Evolutionary conservation across 1,140 invertebrate species (phyloP).

Genomic region (Caenorhabditis brenneri): DNA sequence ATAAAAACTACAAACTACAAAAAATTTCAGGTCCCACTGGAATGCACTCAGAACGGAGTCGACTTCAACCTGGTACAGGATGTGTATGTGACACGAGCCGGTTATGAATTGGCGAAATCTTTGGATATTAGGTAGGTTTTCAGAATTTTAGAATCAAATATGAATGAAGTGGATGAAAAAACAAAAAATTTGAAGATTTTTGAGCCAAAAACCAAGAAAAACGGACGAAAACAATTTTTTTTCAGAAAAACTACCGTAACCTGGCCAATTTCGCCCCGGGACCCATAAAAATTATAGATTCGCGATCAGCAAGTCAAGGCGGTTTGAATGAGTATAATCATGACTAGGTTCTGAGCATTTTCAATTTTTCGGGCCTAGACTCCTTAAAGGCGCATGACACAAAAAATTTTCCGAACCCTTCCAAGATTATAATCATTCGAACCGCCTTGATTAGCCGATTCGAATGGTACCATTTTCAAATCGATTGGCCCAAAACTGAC

Average conservation of each 20-base stretch:
- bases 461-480: too few species aligned
- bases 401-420: background rate
- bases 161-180: background rate
- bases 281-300: background rate
- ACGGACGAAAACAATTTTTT: conserved; percentile 57
- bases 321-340: conserved; percentile 53
- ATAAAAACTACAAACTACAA: background rate
- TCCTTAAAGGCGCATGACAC: too few species aligned
- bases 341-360: background rate
- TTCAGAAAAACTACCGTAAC: background rate
- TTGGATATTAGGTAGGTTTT: conserved; percentile 60
- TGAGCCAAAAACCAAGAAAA: background rate
- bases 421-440: too few species aligned
- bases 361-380: too few species aligned
- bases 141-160: too few species aligned
- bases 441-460: too few species aligned
- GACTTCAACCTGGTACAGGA: conserved; percentile 67
- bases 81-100: conserved; percentile 63
- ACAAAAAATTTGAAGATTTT: background rate
- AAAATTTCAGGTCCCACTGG: conserved; percentile 60
- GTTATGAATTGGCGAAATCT: conserved; percentile 66
- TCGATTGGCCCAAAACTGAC: too few species aligned
- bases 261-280: background rate
- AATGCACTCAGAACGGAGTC: conserved; percentile 60
- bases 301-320: conserved; percentile 61